Evolutionary conservation across 2,113 vertebrate genomes (phyloP), one percentile per base, ranked within the genome.

Genomic region (Tragelaphus strepsiceros): DNA sequence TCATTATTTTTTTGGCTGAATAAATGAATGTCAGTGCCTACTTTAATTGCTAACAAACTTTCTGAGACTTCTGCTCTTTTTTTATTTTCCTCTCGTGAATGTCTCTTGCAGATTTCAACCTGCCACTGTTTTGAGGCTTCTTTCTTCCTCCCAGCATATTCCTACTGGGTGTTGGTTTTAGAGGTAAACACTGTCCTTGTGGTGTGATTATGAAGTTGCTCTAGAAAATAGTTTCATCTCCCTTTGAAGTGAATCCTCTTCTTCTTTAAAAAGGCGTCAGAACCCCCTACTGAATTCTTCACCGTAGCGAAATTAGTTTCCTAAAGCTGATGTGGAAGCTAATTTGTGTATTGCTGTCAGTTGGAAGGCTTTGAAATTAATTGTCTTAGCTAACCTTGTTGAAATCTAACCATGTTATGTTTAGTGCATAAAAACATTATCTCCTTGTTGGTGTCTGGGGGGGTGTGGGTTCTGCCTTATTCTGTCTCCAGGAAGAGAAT

Each of bases 331-430:
- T 14, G 84, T 0, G n/a, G 92, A 91, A 95, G 92, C 85, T 92
- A 85, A 96, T 98, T 96, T 98, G 94, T 83, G 59, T 30, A 15
- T 86, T 30, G 82, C 95, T 95, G 88, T 97, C 96, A 87, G 87
- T 6, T 30, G 35, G 92, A 97, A 94, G 80, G 92, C 90, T 97
- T 97, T 95, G 95, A 90, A 95, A 94, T 97, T 74, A 96, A 96
- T 92, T 92, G 74, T 85, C 88, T 97, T 74, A 1, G 77, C 88
- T 86, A 93, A 62, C 90, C 94, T 96, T 30, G 88, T n/a, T 67
- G 94, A 67, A 81, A 71, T 94, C 84, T 84, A 89, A 95, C 92
- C 62, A 22, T 17, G 12, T 64, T 90, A 21, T 6, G 1, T 77
- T 96, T 56, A 77, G 56, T 39, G 30, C 77, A 19, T 11, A 30